Conservation (phyloP, 2,888 invertebrate genomes). For the Lumbricus terrestris region DNA sequence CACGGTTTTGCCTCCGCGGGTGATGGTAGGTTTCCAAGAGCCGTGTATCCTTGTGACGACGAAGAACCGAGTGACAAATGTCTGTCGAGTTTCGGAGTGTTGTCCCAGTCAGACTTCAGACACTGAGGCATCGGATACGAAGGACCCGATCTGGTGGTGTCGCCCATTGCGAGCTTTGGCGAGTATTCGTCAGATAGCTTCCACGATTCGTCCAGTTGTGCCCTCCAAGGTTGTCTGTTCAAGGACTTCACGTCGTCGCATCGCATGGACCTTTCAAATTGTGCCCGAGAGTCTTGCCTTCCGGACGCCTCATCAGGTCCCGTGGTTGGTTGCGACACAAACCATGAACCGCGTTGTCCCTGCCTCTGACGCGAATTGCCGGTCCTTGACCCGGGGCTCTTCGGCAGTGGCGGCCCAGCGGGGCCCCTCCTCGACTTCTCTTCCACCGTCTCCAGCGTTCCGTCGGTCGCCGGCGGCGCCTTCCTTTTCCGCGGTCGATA, state of each 20-base stretch:
- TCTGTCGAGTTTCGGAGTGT: not conserved
- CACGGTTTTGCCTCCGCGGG: not conserved
- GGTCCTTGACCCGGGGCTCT: not conserved
- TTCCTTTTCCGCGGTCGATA: slow-evolving; percentile 89
- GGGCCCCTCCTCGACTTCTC: not conserved
- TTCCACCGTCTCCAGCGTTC: not conserved
- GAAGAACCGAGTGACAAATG: not conserved
- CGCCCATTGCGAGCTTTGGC: no score
- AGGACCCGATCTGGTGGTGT: not conserved
- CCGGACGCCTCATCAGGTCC: not conserved
- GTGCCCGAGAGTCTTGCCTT: not conserved
- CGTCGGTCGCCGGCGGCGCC: not conserved
- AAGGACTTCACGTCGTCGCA: not conserved
- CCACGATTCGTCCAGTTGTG: not conserved
- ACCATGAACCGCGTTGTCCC: not conserved
- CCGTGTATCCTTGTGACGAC: not conserved
- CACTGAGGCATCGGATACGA: not conserved
- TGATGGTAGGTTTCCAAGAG: not conserved
- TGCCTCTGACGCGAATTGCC: not conserved
- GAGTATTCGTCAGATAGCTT: not conserved
- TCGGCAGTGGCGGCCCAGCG: not conserved
- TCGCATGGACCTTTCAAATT: not conserved
- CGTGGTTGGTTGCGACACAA: not conserved
- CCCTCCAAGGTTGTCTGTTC: not conserved
- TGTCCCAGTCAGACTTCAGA: not conserved